A percentile compares a stretch with the other conserved stretches of the same genome.
These are phyloP conservation scores for Ictalurus punctatus DNA, from an alignment of 2,113 vertebrate species.

Conservation along the genomic window DNA sequence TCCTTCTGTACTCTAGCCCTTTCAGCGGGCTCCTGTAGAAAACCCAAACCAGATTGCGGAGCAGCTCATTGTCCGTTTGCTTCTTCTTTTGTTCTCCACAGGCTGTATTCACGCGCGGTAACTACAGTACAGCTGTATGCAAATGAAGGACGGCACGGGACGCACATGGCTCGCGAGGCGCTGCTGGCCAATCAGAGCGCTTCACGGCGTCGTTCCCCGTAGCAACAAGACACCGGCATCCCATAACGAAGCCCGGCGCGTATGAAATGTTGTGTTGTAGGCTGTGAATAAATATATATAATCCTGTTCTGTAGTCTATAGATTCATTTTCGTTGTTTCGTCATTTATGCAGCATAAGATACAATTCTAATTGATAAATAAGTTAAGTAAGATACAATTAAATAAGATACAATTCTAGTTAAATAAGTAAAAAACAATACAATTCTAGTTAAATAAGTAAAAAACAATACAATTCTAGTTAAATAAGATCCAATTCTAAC, in stretches of 20 bases:
- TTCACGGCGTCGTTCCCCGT: slow-evolving; percentile 31
- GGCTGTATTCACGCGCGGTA: slow-evolving; percentile 45
- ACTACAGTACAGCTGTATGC: slow-evolving; percentile 63
- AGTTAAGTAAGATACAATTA: too few species aligned
- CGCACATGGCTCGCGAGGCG: slow-evolving; percentile 55
- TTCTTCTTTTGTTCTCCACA: slow-evolving; percentile 49
- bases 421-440: neutral
- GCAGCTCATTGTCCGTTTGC: slow-evolving; percentile 47
- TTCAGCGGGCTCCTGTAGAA: slow-evolving; percentile 48
- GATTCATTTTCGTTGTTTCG: neutral
- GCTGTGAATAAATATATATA: neutral
- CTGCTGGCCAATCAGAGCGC: slow-evolving; percentile 50
- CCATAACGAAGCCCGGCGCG: neutral
- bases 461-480: neutral
- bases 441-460: neutral
- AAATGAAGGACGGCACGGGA: slow-evolving; percentile 51
- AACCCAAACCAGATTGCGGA: slow-evolving; percentile 37
- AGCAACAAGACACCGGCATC: slow-evolving; percentile 55
- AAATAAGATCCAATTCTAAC: neutral
- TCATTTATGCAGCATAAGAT: neutral
- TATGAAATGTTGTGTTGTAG: neutral
- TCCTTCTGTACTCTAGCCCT: slow-evolving; percentile 36
- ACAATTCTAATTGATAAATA: neutral
- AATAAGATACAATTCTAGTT: neutral
- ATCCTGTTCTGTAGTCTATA: neutral